These are phyloP conservation scores for Cydia amplana DNA, from an alignment of 1,140 invertebrate species.

Conservation along the genomic window DNA sequence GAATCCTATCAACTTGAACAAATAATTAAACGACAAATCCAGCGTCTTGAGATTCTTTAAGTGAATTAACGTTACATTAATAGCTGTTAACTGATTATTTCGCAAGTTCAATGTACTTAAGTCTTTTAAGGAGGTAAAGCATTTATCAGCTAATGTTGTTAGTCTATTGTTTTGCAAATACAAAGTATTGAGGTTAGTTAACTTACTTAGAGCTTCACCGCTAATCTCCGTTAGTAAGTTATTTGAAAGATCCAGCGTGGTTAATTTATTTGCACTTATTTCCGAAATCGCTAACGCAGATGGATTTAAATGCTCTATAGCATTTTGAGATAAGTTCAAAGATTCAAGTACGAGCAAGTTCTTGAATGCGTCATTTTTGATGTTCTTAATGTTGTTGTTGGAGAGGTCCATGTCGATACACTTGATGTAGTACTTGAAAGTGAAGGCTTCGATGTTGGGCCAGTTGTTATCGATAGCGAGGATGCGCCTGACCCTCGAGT, in stretches of 20 bases:
- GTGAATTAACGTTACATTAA: slow-evolving; percentile 57
- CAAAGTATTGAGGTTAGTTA: slow-evolving; percentile 42
- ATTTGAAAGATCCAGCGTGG: slow-evolving; percentile 39
- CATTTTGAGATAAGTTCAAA: slow-evolving; percentile 57
- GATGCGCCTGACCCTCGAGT: slow-evolving; percentile 54
- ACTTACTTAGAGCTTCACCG: slow-evolving; percentile 35
- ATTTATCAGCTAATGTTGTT: slow-evolving; percentile 43
- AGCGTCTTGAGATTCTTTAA: slow-evolving; percentile 51
- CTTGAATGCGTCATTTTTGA: slow-evolving; percentile 51
- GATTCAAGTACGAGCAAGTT: slow-evolving; percentile 42
- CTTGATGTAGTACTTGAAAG: slow-evolving; percentile 58
- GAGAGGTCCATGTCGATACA: slow-evolving; percentile 49
- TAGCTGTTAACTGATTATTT: slow-evolving; percentile 47
- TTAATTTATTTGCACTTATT: slow-evolving; percentile 38
- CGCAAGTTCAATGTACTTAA: slow-evolving; percentile 50
- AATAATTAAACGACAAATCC: slow-evolving; percentile 55
- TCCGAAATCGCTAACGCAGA: slow-evolving; percentile 45
- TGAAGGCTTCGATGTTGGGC: slow-evolving; percentile 41
- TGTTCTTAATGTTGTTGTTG: slow-evolving; percentile 48
- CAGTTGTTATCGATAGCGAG: slow-evolving; percentile 49
- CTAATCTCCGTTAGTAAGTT: slow-evolving; percentile 21
- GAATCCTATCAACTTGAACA: slow-evolving; percentile 49
- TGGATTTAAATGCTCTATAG: slow-evolving; percentile 45
- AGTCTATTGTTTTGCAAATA: slow-evolving; percentile 56
- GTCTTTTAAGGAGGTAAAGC: slow-evolving; percentile 48